Conservation (phyloP, 23 tunicate species). For the Halocynthia roretzi region DNA sequence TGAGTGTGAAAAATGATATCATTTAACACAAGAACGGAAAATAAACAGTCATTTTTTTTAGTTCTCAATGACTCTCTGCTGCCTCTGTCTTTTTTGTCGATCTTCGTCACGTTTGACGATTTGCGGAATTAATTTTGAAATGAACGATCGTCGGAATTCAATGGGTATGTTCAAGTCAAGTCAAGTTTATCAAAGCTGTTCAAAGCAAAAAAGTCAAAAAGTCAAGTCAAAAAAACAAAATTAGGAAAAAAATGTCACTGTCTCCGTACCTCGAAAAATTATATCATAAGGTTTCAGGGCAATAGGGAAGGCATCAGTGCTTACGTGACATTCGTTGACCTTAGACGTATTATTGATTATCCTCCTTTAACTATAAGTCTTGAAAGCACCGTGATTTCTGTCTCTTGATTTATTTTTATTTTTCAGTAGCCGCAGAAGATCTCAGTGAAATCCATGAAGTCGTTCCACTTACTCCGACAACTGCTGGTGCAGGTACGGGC, state of each 20-base stretch:
- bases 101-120: constrained; percentile 56
- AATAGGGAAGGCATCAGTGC: not conserved
- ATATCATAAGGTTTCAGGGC: not conserved
- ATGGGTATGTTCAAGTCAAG: constrained; percentile 21
- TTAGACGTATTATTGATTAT: too few species aligned
- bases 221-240: not conserved
- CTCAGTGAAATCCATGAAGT: constrained; percentile 89
- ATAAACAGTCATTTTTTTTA: not conserved
- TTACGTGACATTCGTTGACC: not conserved
- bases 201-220: not conserved
- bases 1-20: not conserved
- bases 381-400: not conserved
- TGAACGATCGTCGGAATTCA: constrained; percentile 50
- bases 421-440: constrained; percentile 35
- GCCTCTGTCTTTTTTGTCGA: constrained; percentile 84
- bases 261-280: not conserved
- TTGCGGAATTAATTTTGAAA: constrained; percentile 89
- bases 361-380: too few species aligned
- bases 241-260: not conserved
- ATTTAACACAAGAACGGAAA: not conserved
- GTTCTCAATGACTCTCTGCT: constrained; percentile 87
- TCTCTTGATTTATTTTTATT: not conserved
- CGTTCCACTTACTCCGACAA: constrained; percentile 89
- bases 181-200: not conserved
- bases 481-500: constrained; percentile 16